Evolutionary conservation across 2,888 invertebrate species (phyloP), one percentile per base, ranked within the genome.

Genomic region (Acanthosepion esculentum): DNA sequence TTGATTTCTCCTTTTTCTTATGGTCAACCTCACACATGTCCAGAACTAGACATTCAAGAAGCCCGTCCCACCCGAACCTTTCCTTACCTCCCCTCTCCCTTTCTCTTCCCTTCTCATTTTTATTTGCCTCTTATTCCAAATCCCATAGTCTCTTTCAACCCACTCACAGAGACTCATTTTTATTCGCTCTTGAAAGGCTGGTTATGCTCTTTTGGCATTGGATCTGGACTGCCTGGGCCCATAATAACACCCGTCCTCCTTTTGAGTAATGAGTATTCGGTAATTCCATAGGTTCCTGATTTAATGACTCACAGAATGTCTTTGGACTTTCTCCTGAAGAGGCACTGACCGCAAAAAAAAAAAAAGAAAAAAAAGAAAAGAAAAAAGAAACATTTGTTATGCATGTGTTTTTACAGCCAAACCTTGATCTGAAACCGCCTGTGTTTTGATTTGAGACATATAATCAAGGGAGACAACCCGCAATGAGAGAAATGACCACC

Each of bases 171-270:
- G n/a, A 78, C 78, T 33, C n/a, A n/a, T 33, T 78, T 33, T 78
- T 78, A 33, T 33, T 78, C n/a, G 33, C 78, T 78, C 78, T 78
- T 78, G 78, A 78, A 78, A 78, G 78, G 78, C 78, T 78, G 78
- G 78, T 78, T 78, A 78, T 78, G 78, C 78, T 78, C 78, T 78
- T 78, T 78, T 78, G 78, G 78, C 78, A 78, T 78, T 78, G 78
- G 78, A 78, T 78, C n/a, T 78, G 78, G 78, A 78, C 78, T n/a
- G n/a, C n/a, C 12, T 15, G 33, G 78, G 12, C 78, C 78, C n/a
- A 33, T 78, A 78, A 78, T 78, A 78, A 78, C 78, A 78, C 78
- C 78, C 78, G n/a, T 15, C 78, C 78, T 33, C n/a, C 78, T 78
- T 78, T 78, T 78, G 78, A 78, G 78, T 78, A 78, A 78, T 78